These are phyloP conservation scores for Nesometra sesokonis DNA, from an alignment of 35 echinoderm and acorn worm species.

Conservation along the genomic window DNA sequence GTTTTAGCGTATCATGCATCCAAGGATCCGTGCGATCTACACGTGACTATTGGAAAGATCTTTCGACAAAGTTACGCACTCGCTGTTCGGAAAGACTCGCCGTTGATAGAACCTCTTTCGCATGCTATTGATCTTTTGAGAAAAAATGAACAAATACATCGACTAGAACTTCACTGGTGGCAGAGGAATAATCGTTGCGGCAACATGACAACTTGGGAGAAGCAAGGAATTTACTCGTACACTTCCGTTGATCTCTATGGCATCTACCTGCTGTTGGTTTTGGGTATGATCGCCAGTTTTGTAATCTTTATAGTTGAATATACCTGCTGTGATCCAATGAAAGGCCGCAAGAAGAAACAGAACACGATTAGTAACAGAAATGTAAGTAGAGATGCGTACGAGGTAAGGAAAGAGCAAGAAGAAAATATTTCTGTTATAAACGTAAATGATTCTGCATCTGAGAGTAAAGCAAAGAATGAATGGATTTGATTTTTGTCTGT, in stretches of 20 bases:
- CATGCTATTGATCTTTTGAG: conserved; percentile 29
- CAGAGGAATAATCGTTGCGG: conserved; percentile 11
- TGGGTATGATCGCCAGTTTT: conserved; percentile 21
- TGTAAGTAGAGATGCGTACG: too few relatives aligned
- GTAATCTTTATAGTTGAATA: conserved; percentile 40
- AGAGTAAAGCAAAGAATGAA: too few relatives aligned
- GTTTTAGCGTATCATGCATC: conserved; percentile 23
- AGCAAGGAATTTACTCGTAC: conserved; percentile 15
- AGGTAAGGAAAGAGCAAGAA: too few relatives aligned
- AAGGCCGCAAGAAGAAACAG: conserved; percentile 9
- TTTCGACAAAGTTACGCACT: conserved; percentile 39
- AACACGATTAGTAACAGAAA: too few relatives aligned
- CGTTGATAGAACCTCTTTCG: conserved; percentile 26
- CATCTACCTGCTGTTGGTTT: conserved; percentile 28
- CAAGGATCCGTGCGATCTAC: conserved; percentile 42
- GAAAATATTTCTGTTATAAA: too few relatives aligned
- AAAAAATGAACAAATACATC: conserved; percentile 31
- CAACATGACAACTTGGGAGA: conserved; percentile 29
- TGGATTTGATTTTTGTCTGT: too few relatives aligned
- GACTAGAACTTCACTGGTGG: conserved; percentile 47
- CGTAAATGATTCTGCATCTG: too few relatives aligned
- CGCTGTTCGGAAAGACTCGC: conserved; percentile 33
- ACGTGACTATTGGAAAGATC: conserved; percentile 27
- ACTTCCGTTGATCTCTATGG: conserved; percentile 33
- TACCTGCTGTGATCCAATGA: conserved; percentile 11